These are phyloP conservation scores for Manacus vitellinus DNA, from an alignment of 2,113 vertebrate genomes.

Conservation along the genomic window DNA sequence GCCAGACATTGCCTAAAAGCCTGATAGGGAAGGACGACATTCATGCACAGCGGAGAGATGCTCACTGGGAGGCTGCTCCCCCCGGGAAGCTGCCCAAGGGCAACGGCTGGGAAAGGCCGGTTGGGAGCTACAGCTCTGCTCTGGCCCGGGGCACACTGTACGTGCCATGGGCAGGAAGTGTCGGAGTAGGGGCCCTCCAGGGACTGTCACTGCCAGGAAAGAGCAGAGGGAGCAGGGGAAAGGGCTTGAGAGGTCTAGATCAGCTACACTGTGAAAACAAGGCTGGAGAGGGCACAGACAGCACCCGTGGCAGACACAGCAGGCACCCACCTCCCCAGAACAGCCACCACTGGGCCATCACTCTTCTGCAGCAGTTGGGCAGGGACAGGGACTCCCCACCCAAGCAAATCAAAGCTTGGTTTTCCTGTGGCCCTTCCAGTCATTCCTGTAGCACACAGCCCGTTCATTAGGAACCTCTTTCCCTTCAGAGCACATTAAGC, in stretches of 20 bases:
- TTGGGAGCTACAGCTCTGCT: neutral
- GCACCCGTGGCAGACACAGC: neutral
- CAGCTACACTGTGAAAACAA: neutral
- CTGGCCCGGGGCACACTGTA: neutral
- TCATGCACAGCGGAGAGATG: rapidly evolving
- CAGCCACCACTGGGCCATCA: rapidly evolving
- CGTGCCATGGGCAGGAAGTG: neutral
- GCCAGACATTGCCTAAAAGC: neutral
- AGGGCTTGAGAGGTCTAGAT: neutral
- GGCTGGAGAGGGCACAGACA: neutral
- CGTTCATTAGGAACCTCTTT: neutral
- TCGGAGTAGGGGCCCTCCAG: neutral
- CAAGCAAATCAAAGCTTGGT: neutral
- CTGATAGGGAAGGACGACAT: neutral
- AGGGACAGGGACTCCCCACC: neutral
- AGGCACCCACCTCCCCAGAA: neutral
- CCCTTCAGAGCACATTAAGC: neutral
- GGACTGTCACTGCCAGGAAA: neutral
- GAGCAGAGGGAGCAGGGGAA: neutral
- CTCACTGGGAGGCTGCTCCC: neutral
- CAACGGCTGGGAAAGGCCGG: neutral
- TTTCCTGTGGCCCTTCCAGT: neutral
- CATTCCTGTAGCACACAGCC: neutral
- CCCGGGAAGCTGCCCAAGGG: neutral
- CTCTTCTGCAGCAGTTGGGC: neutral